A percentile compares a stretch with the other conserved stretches of the same genome.
Conservation (phyloP, 2,113 vertebrate genomes). For the Sturnira hondurensis region DNA sequence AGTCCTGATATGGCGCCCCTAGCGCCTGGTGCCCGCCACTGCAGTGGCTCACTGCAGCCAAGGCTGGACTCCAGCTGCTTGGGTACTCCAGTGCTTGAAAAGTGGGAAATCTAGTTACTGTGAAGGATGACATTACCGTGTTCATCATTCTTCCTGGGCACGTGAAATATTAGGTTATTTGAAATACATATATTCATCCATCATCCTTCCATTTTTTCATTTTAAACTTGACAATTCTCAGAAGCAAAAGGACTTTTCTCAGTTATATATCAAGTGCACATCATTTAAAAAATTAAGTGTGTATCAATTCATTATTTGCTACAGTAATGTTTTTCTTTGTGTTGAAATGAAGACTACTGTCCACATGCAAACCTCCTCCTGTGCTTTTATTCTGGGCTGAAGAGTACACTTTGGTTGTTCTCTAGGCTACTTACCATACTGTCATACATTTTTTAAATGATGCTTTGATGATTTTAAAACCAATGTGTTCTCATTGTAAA, state of each 20-base stretch:
- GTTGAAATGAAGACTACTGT: not conserved
- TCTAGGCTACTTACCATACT: not conserved
- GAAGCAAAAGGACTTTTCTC: not conserved
- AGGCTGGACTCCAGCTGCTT: not conserved
- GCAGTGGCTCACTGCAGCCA: not conserved
- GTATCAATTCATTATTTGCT: not conserved
- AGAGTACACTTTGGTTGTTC: not conserved
- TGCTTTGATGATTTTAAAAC: conserved; percentile 25
- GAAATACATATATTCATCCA: not conserved
- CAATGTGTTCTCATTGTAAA: not conserved
- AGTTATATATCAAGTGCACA: not conserved
- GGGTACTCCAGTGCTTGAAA: not conserved
- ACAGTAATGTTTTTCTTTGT: not conserved
- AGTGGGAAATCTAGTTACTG: not conserved
- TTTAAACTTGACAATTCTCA: not conserved
- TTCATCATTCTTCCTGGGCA: not conserved
- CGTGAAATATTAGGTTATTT: not conserved
- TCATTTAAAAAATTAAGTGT: not conserved
- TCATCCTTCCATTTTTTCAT: not conserved
- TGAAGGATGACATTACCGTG: not conserved
- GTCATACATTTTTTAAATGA: not conserved
- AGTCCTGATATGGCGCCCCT: not conserved
- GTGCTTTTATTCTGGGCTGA: not conserved
- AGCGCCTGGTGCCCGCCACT: not conserved
- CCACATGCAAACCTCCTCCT: not conserved